Evolutionary conservation across 2,113 vertebrate genomes (phyloP).

Genomic region (Brachyhypopomus gauderio): DNA sequence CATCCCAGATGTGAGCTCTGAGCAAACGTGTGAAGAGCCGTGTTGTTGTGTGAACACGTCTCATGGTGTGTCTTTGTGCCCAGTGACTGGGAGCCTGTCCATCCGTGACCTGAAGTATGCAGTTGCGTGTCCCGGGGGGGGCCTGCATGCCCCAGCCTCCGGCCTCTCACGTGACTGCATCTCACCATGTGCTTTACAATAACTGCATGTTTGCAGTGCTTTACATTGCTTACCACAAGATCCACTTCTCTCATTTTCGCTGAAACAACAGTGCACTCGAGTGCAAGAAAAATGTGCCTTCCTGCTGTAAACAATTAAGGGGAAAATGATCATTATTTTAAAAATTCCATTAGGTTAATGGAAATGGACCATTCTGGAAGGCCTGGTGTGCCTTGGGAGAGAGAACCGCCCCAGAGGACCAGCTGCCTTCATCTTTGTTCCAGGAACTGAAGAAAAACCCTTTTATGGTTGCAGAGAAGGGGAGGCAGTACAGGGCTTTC

Average conservation of each 20-base stretch:
- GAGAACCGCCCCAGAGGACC: slow-evolving; percentile 46
- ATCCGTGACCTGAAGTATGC: slow-evolving; percentile 11
- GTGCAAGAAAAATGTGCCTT: slow-evolving; percentile 29
- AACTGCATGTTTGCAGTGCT: slow-evolving; percentile 41
- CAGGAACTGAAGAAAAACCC: slow-evolving; percentile 13
- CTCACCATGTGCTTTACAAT: slow-evolving; percentile 18
- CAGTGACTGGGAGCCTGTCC: background rate
- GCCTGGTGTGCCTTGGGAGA: background rate
- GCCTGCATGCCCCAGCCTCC: background rate
- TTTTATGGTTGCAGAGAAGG: background rate
- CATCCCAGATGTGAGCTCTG: background rate
- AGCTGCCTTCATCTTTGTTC: slow-evolving; percentile 14
- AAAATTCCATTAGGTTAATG: slow-evolving; percentile 42
- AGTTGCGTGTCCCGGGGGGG: background rate
- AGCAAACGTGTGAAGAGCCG: background rate
- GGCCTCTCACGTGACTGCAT: slow-evolving; percentile 1
- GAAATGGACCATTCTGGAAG: slow-evolving; percentile 32
- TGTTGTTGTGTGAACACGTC: background rate
- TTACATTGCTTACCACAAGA: slow-evolving; percentile 33
- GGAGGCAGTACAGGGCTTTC: background rate
- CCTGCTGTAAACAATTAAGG: slow-evolving; percentile 29
- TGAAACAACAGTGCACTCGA: background rate
- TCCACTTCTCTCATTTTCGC: slow-evolving; percentile 24
- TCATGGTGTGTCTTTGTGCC: background rate
- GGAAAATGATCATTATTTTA: slow-evolving; percentile 46